phyloP scores from a whole-genome alignment of 2,797 vertebrate genomes.

The Craterocephalus amniculus region DNA sequence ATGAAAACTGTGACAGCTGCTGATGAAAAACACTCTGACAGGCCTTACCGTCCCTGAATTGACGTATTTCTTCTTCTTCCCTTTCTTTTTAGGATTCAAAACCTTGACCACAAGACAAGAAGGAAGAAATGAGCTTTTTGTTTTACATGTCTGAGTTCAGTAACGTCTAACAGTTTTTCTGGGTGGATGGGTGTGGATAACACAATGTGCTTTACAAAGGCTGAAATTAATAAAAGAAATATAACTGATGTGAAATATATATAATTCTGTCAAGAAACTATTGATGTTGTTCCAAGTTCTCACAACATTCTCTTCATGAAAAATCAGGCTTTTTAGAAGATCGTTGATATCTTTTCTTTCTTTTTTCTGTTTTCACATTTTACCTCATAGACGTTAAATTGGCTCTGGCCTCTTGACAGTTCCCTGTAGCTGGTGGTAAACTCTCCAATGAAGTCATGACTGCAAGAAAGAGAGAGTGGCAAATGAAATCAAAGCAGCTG shows the following conservation, averaged over 20 bases:
- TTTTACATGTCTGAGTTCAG: too few relatives aligned
- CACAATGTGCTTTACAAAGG: too few relatives aligned
- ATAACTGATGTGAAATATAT: too few relatives aligned
- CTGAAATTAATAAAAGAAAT: too few relatives aligned
- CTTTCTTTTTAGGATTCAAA: conserved; percentile 95
- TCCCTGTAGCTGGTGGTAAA: conserved; percentile 98
- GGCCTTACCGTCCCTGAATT: conserved; percentile 93
- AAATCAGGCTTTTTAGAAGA: too few relatives aligned
- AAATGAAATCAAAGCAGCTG: too few relatives aligned
- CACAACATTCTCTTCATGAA: too few relatives aligned
- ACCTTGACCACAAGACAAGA: conserved; percentile 77
- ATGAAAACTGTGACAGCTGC: conserved; percentile 7
- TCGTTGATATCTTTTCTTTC: too few relatives aligned
- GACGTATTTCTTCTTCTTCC: conserved; percentile 97
- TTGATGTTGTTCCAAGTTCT: too few relatives aligned
- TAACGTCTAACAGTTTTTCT: too few relatives aligned
- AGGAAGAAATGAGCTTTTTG: conserved; percentile 14
- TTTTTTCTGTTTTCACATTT: conserved; percentile 10
- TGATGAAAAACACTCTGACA: conserved; percentile 13
- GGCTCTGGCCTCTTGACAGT: conserved; percentile 93
- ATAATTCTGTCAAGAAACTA: too few relatives aligned
- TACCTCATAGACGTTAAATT: conserved; percentile 97
- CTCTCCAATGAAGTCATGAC: conserved; percentile 98
- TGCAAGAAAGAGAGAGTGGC: conserved; percentile 54
- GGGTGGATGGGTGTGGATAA: too few relatives aligned